Percentiles rank a stretch among this genome's conserved stretches.
phyloP scores from a whole-genome alignment of 2,797 vertebrate species.

The Lepus townsendii region DNA sequence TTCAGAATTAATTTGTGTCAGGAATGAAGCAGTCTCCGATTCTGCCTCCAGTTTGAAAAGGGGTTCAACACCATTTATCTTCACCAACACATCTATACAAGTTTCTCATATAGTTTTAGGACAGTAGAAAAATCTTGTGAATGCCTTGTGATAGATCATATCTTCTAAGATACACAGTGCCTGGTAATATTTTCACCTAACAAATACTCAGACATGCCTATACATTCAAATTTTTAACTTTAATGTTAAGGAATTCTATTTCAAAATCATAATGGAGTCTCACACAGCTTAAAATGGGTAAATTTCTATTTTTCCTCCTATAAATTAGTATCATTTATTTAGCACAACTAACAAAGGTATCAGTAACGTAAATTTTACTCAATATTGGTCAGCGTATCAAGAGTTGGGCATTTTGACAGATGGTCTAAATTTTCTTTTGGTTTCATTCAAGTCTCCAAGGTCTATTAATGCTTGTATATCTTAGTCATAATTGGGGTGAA shows the following conservation, averaged over 20 bases:
- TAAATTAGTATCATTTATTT: background rate
- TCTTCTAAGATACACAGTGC: background rate
- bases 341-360: background rate
- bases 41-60: constrained; percentile 59
- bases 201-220: background rate
- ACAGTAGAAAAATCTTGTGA: constrained; percentile 23
- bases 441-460: background rate
- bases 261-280: background rate
- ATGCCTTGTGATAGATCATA: background rate
- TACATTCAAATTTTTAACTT: background rate
- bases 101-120: constrained; percentile 8
- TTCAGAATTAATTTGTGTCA: constrained; percentile 70
- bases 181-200: background rate
- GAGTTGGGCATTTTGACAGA: background rate
- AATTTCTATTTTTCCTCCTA: constrained; percentile 8
- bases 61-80: constrained; percentile 61
- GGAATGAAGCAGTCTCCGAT: constrained; percentile 69
- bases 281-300: background rate
- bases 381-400: background rate
- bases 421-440: background rate
- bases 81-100: background rate
- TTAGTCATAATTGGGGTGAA: background rate
- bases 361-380: background rate
- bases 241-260: background rate
- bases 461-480: background rate